Evolutionary conservation across 2,113 vertebrate genomes (phyloP).

Genomic region (Oreotrochilus melanogaster): DNA sequence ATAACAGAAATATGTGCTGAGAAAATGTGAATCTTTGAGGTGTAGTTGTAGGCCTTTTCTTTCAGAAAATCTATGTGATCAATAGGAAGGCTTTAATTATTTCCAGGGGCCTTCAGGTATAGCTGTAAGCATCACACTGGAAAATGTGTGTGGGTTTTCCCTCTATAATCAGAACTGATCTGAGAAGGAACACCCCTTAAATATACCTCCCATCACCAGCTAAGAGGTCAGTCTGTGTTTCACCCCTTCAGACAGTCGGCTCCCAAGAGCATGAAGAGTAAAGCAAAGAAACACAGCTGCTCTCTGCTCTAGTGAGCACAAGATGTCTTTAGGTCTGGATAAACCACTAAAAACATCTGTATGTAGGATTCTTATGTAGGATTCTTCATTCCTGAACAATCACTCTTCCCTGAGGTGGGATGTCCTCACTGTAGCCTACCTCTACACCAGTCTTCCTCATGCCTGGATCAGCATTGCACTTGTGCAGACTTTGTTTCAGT

Average conservation of each 20-base stretch:
- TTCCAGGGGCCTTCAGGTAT: background rate
- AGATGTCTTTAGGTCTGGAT: background rate
- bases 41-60: background rate
- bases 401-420: background rate
- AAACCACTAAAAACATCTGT: background rate
- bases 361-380: background rate
- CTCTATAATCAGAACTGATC: background rate
- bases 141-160: background rate
- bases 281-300: background rate
- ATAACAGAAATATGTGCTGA: background rate
- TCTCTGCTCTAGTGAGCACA: background rate
- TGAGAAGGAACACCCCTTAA: background rate
- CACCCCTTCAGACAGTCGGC: background rate
- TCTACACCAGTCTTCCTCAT: background rate
- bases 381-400: background rate
- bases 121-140: background rate
- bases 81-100: background rate
- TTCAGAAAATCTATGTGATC: background rate
- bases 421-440: background rate
- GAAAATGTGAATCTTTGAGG: background rate
- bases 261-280: background rate
- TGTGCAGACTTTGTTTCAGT: background rate
- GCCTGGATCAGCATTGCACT: background rate
- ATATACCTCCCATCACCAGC: background rate
- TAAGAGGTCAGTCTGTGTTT: background rate